Conservation (phyloP, 2,797 vertebrate genomes). For the Orestias chungarensis region DNA sequence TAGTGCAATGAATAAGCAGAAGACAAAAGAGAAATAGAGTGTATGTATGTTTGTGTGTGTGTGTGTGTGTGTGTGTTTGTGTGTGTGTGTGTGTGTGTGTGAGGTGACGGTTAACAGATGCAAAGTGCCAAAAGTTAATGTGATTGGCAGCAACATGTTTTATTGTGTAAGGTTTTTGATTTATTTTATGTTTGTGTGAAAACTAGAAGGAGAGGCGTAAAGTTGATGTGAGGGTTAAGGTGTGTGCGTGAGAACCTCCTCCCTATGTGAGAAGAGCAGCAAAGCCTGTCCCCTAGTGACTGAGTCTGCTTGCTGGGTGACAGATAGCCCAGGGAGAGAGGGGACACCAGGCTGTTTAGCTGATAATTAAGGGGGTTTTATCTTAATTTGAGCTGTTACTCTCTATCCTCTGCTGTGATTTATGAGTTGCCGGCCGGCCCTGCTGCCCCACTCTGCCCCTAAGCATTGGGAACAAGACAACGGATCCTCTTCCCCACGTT, state of each 20-base stretch:
- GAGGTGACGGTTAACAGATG: conserved; percentile 37
- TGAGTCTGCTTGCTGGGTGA: conserved; percentile 67
- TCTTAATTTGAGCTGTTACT: conserved; percentile 88
- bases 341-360: conserved; percentile 79
- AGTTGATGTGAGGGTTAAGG: conserved; percentile 17
- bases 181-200: conserved; percentile 25
- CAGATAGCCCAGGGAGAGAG: conserved; percentile 71
- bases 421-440: conserved; percentile 71
- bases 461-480: conserved; percentile 72
- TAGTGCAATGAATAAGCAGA: conserved; percentile 76
- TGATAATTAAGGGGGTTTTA: conserved; percentile 83
- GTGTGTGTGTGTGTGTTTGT: conserved; percentile 28
- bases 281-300: conserved; percentile 71
- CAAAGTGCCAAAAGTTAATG: conserved; percentile 50
- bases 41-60: conserved; percentile 29
- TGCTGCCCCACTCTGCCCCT: conserved; percentile 70
- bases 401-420: conserved; percentile 85
- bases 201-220: conserved; percentile 17
- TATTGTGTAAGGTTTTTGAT: conserved; percentile 9
- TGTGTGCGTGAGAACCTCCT: conserved; percentile 42
- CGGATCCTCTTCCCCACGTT: conserved; percentile 52
- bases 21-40: conserved; percentile 60
- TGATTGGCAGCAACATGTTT: conserved; percentile 65
- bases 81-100: conserved; percentile 21
- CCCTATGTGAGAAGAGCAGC: conserved; percentile 60